Evolutionary conservation across 1,140 invertebrate genomes (phyloP).

Genomic region (Hyles vespertilio): DNA sequence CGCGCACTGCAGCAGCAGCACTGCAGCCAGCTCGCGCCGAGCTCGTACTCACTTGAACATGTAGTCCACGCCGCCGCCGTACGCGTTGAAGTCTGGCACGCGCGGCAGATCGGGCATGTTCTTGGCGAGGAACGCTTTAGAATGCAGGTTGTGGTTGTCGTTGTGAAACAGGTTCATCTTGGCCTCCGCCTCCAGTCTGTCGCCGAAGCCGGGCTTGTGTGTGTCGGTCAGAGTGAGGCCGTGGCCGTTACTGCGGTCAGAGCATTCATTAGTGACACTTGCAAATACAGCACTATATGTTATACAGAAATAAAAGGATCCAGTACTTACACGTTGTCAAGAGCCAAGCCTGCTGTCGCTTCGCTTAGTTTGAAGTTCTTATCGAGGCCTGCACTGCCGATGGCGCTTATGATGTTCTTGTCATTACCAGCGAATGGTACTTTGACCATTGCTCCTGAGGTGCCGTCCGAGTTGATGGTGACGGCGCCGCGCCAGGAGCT

Average conservation of each 20-base stretch:
- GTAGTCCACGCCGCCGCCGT: conserved; percentile 27
- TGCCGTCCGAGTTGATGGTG: conserved; percentile 36
- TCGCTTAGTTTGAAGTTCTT: conserved; percentile 17
- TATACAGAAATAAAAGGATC: background rate
- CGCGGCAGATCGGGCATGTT: conserved; percentile 34
- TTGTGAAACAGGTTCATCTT: conserved; percentile 39
- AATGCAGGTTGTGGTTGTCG: conserved; percentile 36
- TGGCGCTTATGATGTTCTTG: conserved; percentile 35
- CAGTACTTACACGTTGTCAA: conserved; percentile 41
- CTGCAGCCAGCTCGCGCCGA: background rate
- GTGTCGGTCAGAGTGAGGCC: conserved; percentile 28
- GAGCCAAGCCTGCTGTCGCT: conserved; percentile 30
- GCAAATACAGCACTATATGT: background rate
- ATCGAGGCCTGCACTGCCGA: conserved; percentile 17
- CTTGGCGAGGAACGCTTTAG: conserved; percentile 41
- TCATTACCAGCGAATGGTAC: conserved; percentile 32
- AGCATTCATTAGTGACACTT: no score
- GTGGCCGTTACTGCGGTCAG: conserved; percentile 19
- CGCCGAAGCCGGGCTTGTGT: conserved; percentile 30
- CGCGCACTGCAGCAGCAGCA: no score
- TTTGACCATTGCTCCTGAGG: conserved; percentile 27
- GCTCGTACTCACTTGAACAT: background rate
- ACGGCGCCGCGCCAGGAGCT: conserved; percentile 13
- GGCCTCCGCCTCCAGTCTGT: conserved; percentile 36
- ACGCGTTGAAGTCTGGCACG: conserved; percentile 37